Conservation (phyloP, 2,888 invertebrate genomes). For the Orthonychiurus folsomi region DNA sequence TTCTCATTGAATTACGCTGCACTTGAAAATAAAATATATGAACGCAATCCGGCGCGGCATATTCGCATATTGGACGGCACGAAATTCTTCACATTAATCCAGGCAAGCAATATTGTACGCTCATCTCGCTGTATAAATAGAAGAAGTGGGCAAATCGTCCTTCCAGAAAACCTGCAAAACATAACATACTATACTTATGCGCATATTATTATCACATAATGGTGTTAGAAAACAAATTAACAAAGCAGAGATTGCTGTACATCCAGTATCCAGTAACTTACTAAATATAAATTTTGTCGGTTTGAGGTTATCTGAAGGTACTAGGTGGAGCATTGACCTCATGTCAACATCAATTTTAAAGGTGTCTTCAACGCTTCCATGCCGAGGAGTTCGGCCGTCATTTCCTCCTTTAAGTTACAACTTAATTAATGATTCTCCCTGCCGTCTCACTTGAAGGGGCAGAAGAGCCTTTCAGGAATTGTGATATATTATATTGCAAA, state of each 20-base stretch:
- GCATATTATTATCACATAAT: neutral
- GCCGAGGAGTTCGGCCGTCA: neutral
- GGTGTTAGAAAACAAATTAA: neutral
- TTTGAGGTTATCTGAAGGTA: slow-evolving; percentile 24
- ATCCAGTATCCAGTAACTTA: slow-evolving; percentile 9
- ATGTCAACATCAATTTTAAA: slow-evolving; percentile 28
- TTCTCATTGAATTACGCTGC: no score
- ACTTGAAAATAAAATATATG: no score
- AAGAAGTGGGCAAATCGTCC: slow-evolving; percentile 23
- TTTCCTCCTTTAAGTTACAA: slow-evolving; percentile 12
- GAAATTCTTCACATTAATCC: neutral
- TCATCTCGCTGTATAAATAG: slow-evolving; percentile 28
- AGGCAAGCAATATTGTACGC: slow-evolving; percentile 29
- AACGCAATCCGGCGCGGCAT: no score
- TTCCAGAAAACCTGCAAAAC: slow-evolving; percentile 27
- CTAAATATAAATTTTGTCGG: slow-evolving; percentile 25
- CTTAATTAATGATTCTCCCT: slow-evolving; percentile 4
- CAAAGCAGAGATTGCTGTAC: no score
- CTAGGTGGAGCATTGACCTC: slow-evolving; percentile 24
- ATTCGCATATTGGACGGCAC: no score
- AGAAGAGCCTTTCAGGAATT: neutral
- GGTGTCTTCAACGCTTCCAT: neutral
- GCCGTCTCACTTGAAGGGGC: no score
- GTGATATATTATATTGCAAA: neutral
- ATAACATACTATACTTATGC: no score